These are phyloP conservation scores for Ametastegia equiseti DNA, from an alignment of 2,888 invertebrate genomes.

Conservation along the genomic window DNA sequence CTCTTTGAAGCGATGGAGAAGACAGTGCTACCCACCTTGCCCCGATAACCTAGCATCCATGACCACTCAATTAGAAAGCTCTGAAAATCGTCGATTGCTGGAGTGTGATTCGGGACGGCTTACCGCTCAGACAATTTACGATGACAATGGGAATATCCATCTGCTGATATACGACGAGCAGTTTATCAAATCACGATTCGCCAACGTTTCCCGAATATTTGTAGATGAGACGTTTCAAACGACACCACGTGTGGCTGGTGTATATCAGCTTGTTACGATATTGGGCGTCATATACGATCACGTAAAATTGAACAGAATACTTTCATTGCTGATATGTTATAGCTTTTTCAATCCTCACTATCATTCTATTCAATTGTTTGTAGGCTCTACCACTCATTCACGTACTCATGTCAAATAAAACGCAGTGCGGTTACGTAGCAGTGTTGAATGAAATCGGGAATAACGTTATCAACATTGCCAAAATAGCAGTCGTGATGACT, in stretches of 20 bases:
- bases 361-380: background rate
- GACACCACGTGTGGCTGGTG: background rate
- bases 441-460: background rate
- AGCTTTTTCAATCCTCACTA: background rate
- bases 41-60: background rate
- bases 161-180: background rate
- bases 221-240: conserved; percentile 38
- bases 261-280: conserved; percentile 33
- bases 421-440: conserved; percentile 19
- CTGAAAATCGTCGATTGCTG: background rate
- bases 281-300: conserved; percentile 32
- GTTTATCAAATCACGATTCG: background rate
- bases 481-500: background rate
- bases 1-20: conserved; percentile 34
- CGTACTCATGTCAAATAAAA: conserved; percentile 32
- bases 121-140: background rate
- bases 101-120: background rate
- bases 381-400: conserved; percentile 39
- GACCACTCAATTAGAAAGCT: background rate
- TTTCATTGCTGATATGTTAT: background rate
- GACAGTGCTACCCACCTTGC: conserved; percentile 10
- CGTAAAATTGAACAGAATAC: conserved; percentile 9
- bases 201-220: background rate
- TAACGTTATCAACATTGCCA: background rate
- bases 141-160: background rate